Evolutionary conservation across 1,140 invertebrate genomes (phyloP).

Genomic region (Battus philenor): DNA sequence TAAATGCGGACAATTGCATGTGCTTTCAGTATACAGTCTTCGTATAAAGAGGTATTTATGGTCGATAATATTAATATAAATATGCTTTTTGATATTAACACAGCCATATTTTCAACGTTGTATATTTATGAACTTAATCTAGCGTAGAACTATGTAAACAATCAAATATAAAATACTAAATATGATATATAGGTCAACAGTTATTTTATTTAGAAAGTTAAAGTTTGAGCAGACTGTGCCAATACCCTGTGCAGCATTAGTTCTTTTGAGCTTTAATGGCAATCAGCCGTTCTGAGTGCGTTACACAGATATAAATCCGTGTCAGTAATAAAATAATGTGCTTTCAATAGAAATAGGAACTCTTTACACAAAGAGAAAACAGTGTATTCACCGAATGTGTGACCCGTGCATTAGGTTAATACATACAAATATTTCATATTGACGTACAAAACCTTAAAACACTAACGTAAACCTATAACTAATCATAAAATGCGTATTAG

Average conservation of each 20-base stretch:
- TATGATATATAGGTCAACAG: constrained; percentile 41
- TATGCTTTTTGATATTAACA: constrained; percentile 73
- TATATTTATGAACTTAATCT: constrained; percentile 44
- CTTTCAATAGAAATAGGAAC: too few species aligned
- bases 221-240: constrained; percentile 48
- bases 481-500: too few species aligned
- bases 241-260: constrained; percentile 47
- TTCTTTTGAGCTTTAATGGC: neutral
- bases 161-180: constrained; percentile 34
- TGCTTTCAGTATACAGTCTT: constrained; percentile 42
- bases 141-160: constrained; percentile 27
- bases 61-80: constrained; percentile 66
- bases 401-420: too few species aligned
- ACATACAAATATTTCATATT: too few species aligned
- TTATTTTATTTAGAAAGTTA: constrained; percentile 32
- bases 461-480: too few species aligned
- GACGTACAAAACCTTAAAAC: too few species aligned
- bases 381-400: too few species aligned
- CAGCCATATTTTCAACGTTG: constrained; percentile 66
- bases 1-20: constrained; percentile 22
- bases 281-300: too few species aligned
- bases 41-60: constrained; percentile 68
- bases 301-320: too few species aligned
- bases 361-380: too few species aligned
- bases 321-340: too few species aligned